Evolutionary conservation across 1,140 invertebrate species (phyloP).

Genomic region (Bombus breviceps): DNA sequence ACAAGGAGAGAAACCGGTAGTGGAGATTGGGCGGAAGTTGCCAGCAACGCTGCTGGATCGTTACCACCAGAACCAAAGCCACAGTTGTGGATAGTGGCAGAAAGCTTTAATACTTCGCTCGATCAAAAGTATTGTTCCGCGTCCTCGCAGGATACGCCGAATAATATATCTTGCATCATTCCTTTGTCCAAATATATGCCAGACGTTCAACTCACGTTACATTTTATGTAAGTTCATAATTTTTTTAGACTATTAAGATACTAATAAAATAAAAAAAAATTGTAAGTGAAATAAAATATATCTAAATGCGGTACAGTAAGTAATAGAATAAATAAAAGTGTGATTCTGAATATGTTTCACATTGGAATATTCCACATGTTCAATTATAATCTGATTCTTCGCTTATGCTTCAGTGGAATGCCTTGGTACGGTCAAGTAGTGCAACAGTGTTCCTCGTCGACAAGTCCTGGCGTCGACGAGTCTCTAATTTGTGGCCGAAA

Average conservation of each 20-base stretch:
- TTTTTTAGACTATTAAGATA: background rate
- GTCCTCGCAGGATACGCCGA: conserved; percentile 69
- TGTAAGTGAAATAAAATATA: background rate
- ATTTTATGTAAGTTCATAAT: conserved; percentile 73
- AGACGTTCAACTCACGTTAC: conserved; percentile 76
- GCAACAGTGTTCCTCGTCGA: conserved; percentile 71
- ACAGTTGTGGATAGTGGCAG: conserved; percentile 74
- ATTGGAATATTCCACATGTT: background rate
- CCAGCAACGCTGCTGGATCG: conserved; percentile 78
- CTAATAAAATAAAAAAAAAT: background rate
- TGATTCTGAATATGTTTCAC: no score
- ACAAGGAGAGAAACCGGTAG: conserved; percentile 72
- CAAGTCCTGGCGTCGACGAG: conserved; percentile 69
- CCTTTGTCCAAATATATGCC: conserved; percentile 80
- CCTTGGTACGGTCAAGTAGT: conserved; percentile 79
- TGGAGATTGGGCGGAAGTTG: conserved; percentile 79
- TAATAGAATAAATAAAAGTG: background rate
- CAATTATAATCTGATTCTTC: background rate
- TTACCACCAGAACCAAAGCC: conserved; percentile 78
- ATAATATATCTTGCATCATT: conserved; percentile 77
- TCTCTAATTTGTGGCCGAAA: conserved; percentile 73
- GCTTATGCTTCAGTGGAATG: conserved; percentile 69
- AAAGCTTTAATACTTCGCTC: conserved; percentile 77
- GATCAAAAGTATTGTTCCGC: conserved; percentile 78
- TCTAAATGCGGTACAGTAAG: background rate